Base-by-base conservation (phyloP, 2,888 invertebrate genomes). In the Pachliopta kotzebuea region DNA sequence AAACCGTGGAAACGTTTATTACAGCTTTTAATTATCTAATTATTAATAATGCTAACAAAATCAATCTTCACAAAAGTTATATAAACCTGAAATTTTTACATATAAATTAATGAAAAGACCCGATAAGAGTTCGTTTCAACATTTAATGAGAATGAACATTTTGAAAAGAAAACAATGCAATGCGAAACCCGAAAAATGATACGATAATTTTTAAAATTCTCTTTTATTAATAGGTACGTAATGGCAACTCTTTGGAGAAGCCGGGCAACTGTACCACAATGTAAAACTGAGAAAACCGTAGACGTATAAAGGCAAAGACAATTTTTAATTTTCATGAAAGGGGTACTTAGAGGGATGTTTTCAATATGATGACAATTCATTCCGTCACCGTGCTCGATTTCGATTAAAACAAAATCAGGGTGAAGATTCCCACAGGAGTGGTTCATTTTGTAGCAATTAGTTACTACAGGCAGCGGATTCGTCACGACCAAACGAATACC, bases 371-470 rank as follows among this genome's bases (percentile, higher is more conserved):
- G 73, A 73, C 74, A 76, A 76, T 78, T 75, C 71, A 75, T 73
- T 69, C 71, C 68, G 67, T 68, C 70, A 69, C 70, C 71, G 70
- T 73, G 75, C 72, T 76, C 74, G 81, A 84, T 86, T 86, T 85
- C 81, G 83, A 83, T 84, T 87, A 81, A 85, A 88, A 90, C 85
- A 85, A 88, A 88, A 86, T 85, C 84, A 78, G 83, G 81, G 79
- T 72, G 72, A 73, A 66, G 62, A 75, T 73, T 85, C 90, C 84
- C 91, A 67, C 66, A 84, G 82, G 90, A 77, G 82, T 77, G 81
- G 80, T 90, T 89, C 80, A 90, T 90, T 90, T 89, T 85, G 86
- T 86, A 87, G 90, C 90, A 90, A 91, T 91, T 91, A 91, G 90
- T 89, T 88, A 84, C 83, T 87, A 85, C 88, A 86, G 83, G 84